Percentiles rank a stretch among this genome's conserved stretches.
phyloP scores from a whole-genome alignment of 2,888 invertebrate species.

The Pseudococcus viburni region DNA sequence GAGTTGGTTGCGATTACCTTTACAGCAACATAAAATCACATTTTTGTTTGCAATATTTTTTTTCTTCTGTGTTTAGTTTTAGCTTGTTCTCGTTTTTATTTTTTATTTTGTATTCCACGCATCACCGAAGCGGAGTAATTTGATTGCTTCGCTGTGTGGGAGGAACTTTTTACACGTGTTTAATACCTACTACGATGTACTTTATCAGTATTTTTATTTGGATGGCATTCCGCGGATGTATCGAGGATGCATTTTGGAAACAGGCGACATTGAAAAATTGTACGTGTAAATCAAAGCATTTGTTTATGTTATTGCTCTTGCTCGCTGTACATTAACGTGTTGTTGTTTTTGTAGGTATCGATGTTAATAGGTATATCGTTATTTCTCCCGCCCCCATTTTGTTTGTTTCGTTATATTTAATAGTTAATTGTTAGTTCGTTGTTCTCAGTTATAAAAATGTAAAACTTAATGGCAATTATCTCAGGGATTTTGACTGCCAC shows the following conservation, averaged over 20 bases:
- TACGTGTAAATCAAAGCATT: conserved; percentile 45
- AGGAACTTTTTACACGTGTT: conserved; percentile 64
- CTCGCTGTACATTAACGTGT: conserved; percentile 16
- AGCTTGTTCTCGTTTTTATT: conserved; percentile 23
- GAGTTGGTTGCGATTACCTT: conserved; percentile 63
- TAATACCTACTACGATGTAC: background rate
- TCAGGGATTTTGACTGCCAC: conserved; percentile 59
- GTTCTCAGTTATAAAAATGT: conserved; percentile 2
- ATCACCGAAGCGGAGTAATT: conserved; percentile 34
- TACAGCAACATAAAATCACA: conserved; percentile 65
- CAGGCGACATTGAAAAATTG: background rate
- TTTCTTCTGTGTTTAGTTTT: conserved; percentile 33
- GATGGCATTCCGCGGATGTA: conserved; percentile 6
- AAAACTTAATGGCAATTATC: conserved; percentile 48
- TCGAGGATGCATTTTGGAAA: background rate
- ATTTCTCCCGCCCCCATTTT: background rate
- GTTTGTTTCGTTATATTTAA: conserved; percentile 28
- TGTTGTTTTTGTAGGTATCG: conserved; percentile 50
- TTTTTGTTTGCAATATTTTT: conserved; percentile 62
- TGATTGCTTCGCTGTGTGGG: conserved; percentile 38
- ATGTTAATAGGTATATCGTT: conserved; percentile 42
- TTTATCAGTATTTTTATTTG: conserved; percentile 54
- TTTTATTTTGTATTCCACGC: conserved; percentile 28
- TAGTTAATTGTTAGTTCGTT: conserved; percentile 46
- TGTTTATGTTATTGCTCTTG: conserved; percentile 39